Percentiles rank a stretch among this genome's conserved stretches.
Evolutionary conservation across 2,888 invertebrate genomes (phyloP).

Genomic region (Ferrisia virgata): DNA sequence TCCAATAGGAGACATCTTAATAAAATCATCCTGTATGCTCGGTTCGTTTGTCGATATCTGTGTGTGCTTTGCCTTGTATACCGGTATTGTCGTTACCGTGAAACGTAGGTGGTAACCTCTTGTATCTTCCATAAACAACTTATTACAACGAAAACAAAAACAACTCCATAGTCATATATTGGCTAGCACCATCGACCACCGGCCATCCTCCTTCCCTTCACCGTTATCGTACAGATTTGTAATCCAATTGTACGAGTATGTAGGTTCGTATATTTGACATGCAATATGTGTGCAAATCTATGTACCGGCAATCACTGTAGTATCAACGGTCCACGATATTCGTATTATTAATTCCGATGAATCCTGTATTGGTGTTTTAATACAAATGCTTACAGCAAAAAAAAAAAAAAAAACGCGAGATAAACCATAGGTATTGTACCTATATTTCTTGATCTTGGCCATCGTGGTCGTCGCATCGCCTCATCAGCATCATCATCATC

Average conservation of each 20-base stretch:
- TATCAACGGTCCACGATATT: too few species aligned
- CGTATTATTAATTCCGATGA: too few species aligned
- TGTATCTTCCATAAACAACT: background rate
- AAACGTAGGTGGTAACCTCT: background rate
- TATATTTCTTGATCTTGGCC: too few species aligned
- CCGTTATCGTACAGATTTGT: background rate
- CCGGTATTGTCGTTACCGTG: background rate
- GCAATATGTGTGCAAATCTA: background rate
- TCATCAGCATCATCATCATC: too few species aligned
- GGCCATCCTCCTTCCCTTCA: background rate
- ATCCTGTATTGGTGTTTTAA: background rate
- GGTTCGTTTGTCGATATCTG: background rate
- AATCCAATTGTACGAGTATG: too few species aligned
- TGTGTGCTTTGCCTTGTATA: too few species aligned
- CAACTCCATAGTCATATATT: background rate
- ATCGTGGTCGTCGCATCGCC: too few species aligned
- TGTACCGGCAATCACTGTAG: background rate
- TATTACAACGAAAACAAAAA: background rate
- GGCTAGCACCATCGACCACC: background rate
- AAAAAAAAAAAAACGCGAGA: background rate
- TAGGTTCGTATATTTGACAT: background rate
- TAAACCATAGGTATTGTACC: constrained; percentile 10
- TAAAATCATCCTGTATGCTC: too few species aligned
- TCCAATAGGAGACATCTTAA: too few species aligned
- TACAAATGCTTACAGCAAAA: too few species aligned